phyloP scores from a whole-genome alignment of 2,888 invertebrate species.

The Ectemnius continuus region DNA sequence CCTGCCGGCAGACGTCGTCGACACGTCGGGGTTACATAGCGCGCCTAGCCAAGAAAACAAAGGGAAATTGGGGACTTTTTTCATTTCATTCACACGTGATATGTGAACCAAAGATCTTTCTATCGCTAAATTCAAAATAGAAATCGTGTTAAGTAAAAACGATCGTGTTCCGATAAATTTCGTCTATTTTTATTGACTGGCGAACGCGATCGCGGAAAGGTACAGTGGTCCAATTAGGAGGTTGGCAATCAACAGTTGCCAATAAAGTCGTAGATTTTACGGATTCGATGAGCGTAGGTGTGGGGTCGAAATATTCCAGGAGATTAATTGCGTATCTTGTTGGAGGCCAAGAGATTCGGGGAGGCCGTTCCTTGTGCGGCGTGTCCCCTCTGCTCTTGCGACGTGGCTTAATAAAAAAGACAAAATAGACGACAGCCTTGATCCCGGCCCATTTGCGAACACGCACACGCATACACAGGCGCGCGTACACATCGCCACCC shows the following conservation, averaged over 20 bases:
- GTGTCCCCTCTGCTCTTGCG: not conserved
- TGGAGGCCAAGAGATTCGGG: not conserved
- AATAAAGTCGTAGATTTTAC: constrained; percentile 5
- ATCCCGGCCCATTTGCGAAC: constrained; percentile 7
- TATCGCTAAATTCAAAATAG: no score
- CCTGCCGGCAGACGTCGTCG: constrained; percentile 50
- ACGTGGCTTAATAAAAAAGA: not conserved
- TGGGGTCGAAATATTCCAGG: not conserved
- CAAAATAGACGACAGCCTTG: constrained; percentile 19
- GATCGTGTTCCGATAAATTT: no score
- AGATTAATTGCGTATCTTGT: constrained; percentile 4
- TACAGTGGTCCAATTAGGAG: not conserved
- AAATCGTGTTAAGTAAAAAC: no score
- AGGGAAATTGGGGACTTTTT: no score
- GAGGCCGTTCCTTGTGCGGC: not conserved
- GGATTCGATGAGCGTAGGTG: not conserved
- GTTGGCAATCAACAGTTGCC: not conserved
- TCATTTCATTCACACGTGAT: no score
- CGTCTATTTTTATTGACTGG: no score
- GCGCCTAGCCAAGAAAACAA: no score
- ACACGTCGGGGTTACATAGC: constrained; percentile 25
- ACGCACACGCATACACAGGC: constrained; percentile 1
- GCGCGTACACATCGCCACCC: constrained; percentile 1
- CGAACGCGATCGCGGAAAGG: no score
- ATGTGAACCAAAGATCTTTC: no score